phyloP scores from a whole-genome alignment of 2,113 vertebrate genomes.

The Pelecanus crispus region DNA sequence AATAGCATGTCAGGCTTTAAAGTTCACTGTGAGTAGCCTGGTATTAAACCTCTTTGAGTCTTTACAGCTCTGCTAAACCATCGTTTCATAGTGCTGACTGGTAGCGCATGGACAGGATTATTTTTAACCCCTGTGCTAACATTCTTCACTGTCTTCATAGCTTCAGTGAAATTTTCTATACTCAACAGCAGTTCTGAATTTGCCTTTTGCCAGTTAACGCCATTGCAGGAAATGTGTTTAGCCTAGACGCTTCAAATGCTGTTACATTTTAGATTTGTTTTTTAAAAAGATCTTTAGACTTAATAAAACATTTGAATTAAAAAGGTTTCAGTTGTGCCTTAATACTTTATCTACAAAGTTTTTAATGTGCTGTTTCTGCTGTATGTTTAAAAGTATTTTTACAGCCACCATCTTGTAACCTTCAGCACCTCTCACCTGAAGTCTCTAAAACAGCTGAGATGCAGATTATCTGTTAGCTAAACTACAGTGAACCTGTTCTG shows the following conservation, averaged over 20 bases:
- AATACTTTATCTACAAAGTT: neutral
- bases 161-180: neutral
- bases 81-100: neutral
- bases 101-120: neutral
- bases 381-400: neutral
- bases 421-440: neutral
- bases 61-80: neutral
- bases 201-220: neutral
- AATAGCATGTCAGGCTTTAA: neutral
- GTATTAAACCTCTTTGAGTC: conserved; percentile 45
- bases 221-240: neutral
- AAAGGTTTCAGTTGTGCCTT: neutral
- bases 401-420: neutral
- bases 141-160: neutral
- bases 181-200: neutral
- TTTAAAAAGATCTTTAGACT: neutral
- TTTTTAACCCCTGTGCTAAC: neutral
- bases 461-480: neutral
- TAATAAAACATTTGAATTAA: neutral
- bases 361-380: neutral
- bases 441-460: neutral
- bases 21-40: conserved; percentile 31
- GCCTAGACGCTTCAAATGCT: neutral
- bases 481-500: neutral
- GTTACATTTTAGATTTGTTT: neutral